phyloP scores from a whole-genome alignment of 2,113 vertebrate species.

The Antigone vipio region DNA sequence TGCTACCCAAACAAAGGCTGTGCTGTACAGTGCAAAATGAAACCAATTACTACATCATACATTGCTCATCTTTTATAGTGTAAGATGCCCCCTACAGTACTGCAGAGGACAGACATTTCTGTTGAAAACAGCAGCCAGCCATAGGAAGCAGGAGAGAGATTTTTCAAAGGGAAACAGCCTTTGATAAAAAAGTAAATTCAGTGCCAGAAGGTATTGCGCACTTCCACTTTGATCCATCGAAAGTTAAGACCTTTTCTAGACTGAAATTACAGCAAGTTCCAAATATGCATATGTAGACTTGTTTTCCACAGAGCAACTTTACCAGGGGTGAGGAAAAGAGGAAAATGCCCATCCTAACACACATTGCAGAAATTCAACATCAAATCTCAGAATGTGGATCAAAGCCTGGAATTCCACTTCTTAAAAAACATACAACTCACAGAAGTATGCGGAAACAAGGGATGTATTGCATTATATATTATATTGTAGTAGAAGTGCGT shows the following conservation, averaged over 20 bases:
- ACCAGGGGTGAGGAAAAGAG: background rate
- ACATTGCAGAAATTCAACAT: background rate
- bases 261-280: background rate
- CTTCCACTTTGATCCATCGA: background rate
- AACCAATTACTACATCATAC: slow-evolving; percentile 50
- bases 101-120: background rate
- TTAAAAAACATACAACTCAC: background rate
- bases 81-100: slow-evolving; percentile 59
- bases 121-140: background rate
- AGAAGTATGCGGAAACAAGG: background rate
- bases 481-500: background rate
- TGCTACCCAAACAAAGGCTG: slow-evolving; percentile 64
- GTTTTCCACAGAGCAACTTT: background rate
- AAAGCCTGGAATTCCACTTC: background rate
- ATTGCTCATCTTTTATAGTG: slow-evolving; percentile 39
- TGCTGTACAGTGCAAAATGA: slow-evolving; percentile 49
- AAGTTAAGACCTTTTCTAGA: background rate
- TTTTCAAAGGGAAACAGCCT: slow-evolving; percentile 11
- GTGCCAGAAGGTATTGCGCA: background rate
- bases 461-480: background rate
- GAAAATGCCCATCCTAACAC: background rate
- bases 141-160: background rate
- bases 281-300: background rate
- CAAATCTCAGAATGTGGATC: background rate
- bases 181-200: slow-evolving; percentile 11